Conservation (phyloP, 1,140 invertebrate genomes). For the Whitmania pigra region DNA sequence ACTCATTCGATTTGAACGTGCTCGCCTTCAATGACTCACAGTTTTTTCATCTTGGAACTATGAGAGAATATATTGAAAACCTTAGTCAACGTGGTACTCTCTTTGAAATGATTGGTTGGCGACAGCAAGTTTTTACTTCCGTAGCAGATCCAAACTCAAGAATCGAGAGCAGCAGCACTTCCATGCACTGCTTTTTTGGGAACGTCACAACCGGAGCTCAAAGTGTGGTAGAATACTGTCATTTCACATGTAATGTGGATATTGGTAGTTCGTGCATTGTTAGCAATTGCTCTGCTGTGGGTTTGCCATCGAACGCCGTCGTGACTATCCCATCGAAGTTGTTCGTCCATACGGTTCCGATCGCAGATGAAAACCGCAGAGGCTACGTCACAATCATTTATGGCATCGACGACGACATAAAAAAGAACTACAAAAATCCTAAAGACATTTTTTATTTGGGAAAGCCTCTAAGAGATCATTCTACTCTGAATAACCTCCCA, state of each 20-base stretch:
- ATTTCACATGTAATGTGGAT: constrained; percentile 33
- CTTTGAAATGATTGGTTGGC: constrained; percentile 31
- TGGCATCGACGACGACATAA: constrained; percentile 40
- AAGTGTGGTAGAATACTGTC: constrained; percentile 41
- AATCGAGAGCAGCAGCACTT: constrained; percentile 29
- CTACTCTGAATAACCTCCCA: constrained; percentile 21
- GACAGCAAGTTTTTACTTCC: constrained; percentile 30
- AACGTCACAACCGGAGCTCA: constrained; percentile 26
- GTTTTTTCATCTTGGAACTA: constrained; percentile 46
- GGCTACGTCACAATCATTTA: constrained; percentile 41
- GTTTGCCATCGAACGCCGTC: constrained; percentile 6
- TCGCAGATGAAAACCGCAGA: constrained; percentile 26
- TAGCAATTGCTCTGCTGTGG: constrained; percentile 36
- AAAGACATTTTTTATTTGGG: constrained; percentile 30
- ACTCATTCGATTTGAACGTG: constrained; percentile 34
- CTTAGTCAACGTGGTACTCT: constrained; percentile 34
- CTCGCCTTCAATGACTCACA: constrained; percentile 41
- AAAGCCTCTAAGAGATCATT: constrained; percentile 27
- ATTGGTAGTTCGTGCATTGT: constrained; percentile 38
- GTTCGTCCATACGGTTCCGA: constrained; percentile 41
- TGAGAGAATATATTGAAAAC: constrained; percentile 42
- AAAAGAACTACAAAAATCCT: constrained; percentile 29
- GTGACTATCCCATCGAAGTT: constrained; percentile 34
- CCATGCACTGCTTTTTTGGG: constrained; percentile 34
- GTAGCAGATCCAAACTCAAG: constrained; percentile 8